Percentiles rank a stretch among this genome's conserved stretches.
These are phyloP conservation scores for Heterotilapia buettikoferi DNA, from an alignment of 2,113 vertebrate genomes.

Conservation along the genomic window DNA sequence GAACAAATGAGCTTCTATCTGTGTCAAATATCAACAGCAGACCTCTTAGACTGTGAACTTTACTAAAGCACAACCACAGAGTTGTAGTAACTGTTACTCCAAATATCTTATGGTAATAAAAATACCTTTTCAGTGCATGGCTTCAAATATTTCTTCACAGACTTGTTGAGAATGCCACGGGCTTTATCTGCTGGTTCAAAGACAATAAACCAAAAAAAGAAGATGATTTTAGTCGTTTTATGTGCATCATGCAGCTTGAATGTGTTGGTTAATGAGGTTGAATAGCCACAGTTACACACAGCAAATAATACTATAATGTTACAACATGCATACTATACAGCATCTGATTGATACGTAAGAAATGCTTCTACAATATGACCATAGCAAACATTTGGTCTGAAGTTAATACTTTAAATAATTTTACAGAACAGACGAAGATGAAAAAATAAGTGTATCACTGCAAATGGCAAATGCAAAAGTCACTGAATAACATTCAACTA, in stretches of 20 bases:
- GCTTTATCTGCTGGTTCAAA: background rate
- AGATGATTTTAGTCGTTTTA: background rate
- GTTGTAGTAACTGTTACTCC: background rate
- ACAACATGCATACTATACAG: background rate
- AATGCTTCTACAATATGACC: background rate
- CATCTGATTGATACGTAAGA: background rate
- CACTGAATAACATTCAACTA: background rate
- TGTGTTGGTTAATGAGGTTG: background rate
- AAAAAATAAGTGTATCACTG: background rate
- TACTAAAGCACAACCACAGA: background rate
- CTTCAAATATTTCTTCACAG: background rate
- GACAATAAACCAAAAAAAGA: background rate
- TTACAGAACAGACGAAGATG: background rate
- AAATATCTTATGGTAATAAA: background rate
- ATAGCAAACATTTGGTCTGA: background rate
- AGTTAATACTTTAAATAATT: background rate
- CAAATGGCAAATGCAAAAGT: background rate
- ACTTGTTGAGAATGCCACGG: fast-evolving
- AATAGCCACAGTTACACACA: background rate
- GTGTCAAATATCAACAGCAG: background rate
- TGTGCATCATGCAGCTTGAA: background rate
- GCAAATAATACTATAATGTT: background rate
- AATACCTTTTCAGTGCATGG: background rate
- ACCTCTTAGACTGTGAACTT: background rate
- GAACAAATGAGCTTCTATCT: background rate